Percentiles rank a stretch among this genome's conserved stretches.
Evolutionary conservation across 2,113 vertebrate species (phyloP).

Genomic region (Otocyon megalotis): DNA sequence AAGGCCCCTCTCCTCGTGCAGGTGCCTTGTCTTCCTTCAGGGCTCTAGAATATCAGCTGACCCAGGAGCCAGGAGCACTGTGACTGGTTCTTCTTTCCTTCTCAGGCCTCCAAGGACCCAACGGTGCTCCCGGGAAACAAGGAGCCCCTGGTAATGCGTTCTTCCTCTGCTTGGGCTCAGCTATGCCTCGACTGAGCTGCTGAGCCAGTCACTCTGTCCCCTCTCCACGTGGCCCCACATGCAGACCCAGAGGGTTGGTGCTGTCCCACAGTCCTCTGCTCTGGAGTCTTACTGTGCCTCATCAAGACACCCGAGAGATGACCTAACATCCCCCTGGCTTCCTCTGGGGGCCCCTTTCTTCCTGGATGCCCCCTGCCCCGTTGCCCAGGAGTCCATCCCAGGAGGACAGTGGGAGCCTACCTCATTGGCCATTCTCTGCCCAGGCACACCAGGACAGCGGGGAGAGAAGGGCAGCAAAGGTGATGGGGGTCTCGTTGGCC

Average conservation of each 20-base stretch:
- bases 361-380: neutral
- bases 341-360: neutral
- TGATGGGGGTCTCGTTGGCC: constrained; percentile 75
- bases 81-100: neutral
- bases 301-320: neutral
- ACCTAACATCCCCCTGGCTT: neutral
- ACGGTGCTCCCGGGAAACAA: constrained; percentile 22
- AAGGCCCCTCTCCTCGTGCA: neutral
- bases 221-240: neutral
- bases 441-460: constrained; percentile 75
- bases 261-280: neutral
- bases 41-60: neutral
- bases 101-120: constrained; percentile 64
- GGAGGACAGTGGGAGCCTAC: neutral
- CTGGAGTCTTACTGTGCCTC: neutral
- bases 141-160: constrained; percentile 56
- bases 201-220: rapidly evolving
- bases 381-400: neutral
- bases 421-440: neutral
- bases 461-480: constrained; percentile 84
- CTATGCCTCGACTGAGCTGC: neutral
- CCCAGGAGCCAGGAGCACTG: rapidly evolving
- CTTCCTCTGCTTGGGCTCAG: neutral
- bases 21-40: neutral
- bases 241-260: rapidly evolving